Evolutionary conservation across 2,113 vertebrate genomes (phyloP).

Genomic region (Pleuronectes platessa): DNA sequence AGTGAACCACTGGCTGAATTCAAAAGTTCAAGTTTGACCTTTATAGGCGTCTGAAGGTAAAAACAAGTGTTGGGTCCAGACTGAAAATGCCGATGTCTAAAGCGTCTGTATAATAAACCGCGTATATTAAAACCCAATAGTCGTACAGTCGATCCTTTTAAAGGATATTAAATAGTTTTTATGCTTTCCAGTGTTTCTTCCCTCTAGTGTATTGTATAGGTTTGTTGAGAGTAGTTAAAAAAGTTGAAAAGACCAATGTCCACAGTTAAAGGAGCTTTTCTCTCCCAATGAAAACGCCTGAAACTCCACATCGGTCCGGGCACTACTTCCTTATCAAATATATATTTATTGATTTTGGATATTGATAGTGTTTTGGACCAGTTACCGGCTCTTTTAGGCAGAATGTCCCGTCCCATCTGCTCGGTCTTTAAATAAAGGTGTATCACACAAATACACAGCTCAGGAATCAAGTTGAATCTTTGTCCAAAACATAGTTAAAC

Average conservation of each 20-base stretch:
- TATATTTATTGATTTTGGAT: conserved; percentile 4
- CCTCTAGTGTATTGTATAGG: too few relatives aligned
- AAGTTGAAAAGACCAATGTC: neutral
- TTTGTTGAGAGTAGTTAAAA: too few relatives aligned
- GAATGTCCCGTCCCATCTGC: neutral
- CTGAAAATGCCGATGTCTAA: neutral
- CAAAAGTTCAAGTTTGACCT: conserved; percentile 52
- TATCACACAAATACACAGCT: neutral
- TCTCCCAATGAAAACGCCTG: neutral
- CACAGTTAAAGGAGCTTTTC: neutral
- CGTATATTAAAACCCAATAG: neutral
- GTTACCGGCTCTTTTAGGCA: too few relatives aligned
- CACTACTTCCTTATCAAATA: neutral
- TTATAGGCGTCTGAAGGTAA: conserved; percentile 20
- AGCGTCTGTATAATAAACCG: neutral
- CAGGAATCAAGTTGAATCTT: neutral
- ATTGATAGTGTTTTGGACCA: conserved; percentile 1
- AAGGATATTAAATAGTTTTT: neutral
- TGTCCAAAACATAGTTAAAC: neutral
- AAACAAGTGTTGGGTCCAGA: conserved; percentile 10
- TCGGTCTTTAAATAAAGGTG: conserved; percentile 5
- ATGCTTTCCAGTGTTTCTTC: too few relatives aligned
- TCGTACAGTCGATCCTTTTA: neutral
- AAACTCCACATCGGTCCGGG: too few relatives aligned
- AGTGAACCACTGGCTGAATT: conserved; percentile 23